These are phyloP conservation scores for Indicator indicator DNA, from an alignment of 2,113 vertebrate species.

Conservation along the genomic window DNA sequence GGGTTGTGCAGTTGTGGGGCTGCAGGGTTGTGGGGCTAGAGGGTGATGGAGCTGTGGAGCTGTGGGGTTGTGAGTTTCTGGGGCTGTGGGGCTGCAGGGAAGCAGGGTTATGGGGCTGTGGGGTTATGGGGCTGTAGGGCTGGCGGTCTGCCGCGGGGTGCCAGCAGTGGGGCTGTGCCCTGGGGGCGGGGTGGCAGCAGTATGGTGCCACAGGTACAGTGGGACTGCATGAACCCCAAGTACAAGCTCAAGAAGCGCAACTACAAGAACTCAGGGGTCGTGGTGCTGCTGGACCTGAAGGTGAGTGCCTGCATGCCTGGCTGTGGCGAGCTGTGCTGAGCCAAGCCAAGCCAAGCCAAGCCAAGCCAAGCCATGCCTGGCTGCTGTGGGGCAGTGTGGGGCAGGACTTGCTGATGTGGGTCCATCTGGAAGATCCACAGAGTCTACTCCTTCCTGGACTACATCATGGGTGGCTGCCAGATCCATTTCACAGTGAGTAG, in stretches of 20 bases:
- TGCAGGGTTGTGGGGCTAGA: background rate
- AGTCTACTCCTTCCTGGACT: conserved; percentile 95
- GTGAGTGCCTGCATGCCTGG: conserved; percentile 44
- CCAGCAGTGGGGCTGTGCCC: background rate
- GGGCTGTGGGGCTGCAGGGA: background rate
- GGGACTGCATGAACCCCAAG: conserved; percentile 95
- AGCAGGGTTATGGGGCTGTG: background rate
- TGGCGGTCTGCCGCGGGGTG: background rate
- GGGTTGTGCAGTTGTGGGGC: background rate
- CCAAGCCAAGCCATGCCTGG: rapidly evolving
- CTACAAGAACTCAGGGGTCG: conserved; percentile 93
- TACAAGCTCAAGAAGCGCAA: conserved; percentile 94
- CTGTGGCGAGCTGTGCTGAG: rapidly evolving
- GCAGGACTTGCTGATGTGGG: background rate
- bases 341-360: rapidly evolving
- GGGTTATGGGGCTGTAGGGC: background rate
- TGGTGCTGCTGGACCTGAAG: conserved; percentile 90
- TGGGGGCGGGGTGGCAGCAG: background rate
- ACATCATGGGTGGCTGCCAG: conserved; percentile 98
- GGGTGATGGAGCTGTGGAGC: rapidly evolving
- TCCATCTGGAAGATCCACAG: conserved; percentile 85
- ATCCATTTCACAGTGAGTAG: conserved; percentile 94
- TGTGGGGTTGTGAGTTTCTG: no score
- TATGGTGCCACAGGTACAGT: conserved; percentile 74
- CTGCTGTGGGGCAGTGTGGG: rapidly evolving